These are phyloP conservation scores for Rostratula benghalensis DNA, from an alignment of 2,113 vertebrate species.

Conservation along the genomic window DNA sequence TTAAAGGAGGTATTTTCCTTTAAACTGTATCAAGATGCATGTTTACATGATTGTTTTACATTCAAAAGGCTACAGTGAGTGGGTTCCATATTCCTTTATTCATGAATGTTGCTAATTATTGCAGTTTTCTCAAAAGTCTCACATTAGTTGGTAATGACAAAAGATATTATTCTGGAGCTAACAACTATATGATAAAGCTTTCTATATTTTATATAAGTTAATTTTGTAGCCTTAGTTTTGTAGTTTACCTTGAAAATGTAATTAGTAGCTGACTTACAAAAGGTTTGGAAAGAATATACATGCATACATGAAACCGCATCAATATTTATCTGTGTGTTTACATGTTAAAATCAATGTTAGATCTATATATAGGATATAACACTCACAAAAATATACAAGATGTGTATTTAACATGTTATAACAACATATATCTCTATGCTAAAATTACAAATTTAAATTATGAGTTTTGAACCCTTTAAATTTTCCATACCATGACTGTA, in stretches of 20 bases:
- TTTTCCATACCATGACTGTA: not conserved
- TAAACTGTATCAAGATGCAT: not conserved
- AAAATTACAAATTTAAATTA: not conserved
- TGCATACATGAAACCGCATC: not conserved
- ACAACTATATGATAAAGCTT: not conserved
- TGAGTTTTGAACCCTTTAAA: not conserved
- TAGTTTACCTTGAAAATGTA: not conserved
- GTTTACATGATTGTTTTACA: not conserved
- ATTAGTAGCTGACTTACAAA: not conserved
- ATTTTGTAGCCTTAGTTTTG: not conserved
- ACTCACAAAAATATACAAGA: not conserved
- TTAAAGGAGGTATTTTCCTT: slow-evolving; percentile 1
- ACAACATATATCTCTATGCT: not conserved
- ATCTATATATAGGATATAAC: not conserved
- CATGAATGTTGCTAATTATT: not conserved
- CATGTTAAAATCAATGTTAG: not conserved
- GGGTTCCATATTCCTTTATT: not conserved
- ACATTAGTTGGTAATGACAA: not conserved
- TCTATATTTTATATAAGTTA: not conserved
- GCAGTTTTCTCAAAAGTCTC: not conserved
- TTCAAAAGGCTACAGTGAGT: not conserved
- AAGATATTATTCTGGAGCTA: not conserved
- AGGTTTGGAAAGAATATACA: not conserved
- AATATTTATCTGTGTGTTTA: not conserved
- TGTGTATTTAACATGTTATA: not conserved